Percentiles rank a stretch among this genome's conserved stretches.
These are phyloP conservation scores for Corythaixoides concolor DNA, from an alignment of 2,113 vertebrate genomes.

Conservation along the genomic window DNA sequence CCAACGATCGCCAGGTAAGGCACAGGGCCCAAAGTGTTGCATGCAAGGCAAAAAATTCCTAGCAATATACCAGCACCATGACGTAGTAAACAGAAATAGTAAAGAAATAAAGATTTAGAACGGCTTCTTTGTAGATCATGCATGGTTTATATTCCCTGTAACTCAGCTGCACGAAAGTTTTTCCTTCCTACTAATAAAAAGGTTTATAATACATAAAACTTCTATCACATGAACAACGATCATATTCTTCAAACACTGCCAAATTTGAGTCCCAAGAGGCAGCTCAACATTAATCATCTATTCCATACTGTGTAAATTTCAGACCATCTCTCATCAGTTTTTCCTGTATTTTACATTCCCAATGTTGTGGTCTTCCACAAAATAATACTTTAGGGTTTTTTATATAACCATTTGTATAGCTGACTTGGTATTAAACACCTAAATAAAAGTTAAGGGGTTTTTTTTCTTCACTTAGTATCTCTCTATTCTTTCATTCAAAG, in stretches of 20 bases:
- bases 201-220: neutral
- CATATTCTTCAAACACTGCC: neutral
- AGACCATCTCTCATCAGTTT: neutral
- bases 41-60: neutral
- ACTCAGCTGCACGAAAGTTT: neutral
- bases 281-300: neutral
- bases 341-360: neutral
- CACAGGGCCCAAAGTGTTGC: neutral
- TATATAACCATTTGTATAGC: neutral
- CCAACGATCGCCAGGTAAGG: rapidly evolving
- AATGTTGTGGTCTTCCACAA: neutral
- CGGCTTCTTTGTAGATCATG: neutral
- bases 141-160: neutral
- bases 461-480: neutral
- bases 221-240: neutral
- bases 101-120: neutral
- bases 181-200: neutral
- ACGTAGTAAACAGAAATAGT: neutral
- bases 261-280: neutral
- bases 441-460: neutral
- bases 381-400: neutral
- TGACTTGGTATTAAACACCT: neutral
- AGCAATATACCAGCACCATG: neutral
- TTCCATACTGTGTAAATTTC: neutral
- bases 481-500: neutral